phyloP scores from a whole-genome alignment of 2,888 invertebrate species.

The Pandemis corylana region DNA sequence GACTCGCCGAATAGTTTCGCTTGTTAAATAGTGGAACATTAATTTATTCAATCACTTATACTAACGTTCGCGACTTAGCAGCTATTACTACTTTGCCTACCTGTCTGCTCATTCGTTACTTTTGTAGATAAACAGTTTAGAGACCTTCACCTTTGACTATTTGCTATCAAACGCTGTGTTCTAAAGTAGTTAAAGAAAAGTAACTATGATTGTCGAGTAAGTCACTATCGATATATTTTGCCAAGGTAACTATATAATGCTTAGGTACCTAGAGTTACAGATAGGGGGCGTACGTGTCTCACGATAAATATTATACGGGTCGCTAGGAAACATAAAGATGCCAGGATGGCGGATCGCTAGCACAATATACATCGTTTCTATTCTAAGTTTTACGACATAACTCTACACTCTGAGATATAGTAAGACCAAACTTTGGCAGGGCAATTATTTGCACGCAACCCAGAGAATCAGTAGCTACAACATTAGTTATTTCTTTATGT shows the following conservation, averaged over 20 bases:
- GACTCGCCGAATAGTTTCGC: conserved; percentile 25
- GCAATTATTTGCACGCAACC: background rate
- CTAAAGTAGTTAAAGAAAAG: background rate
- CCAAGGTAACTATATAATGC: conserved; percentile 13
- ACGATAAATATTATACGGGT: conserved; percentile 5
- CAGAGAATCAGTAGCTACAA: background rate
- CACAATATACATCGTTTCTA: background rate
- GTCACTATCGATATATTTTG: conserved; percentile 5
- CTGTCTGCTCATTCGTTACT: background rate
- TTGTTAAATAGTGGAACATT: conserved; percentile 41
- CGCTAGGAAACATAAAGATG: conserved; percentile 20
- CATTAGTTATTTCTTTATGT: background rate
- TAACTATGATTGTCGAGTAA: too few relatives aligned
- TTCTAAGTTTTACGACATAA: background rate
- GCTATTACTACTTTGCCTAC: background rate
- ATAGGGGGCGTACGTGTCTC: conserved; percentile 19
- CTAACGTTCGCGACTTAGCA: background rate
- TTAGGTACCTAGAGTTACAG: background rate
- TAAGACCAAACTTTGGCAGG: background rate
- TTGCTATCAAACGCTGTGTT: background rate
- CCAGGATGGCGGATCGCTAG: background rate
- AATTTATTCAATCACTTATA: conserved; percentile 52
- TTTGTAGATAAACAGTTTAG: conserved; percentile 16
- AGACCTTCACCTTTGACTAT: conserved; percentile 7
- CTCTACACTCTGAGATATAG: background rate